These are phyloP conservation scores for Sceliomorpha sp. DNA, from an alignment of 2,888 invertebrate species.

Conservation along the genomic window DNA sequence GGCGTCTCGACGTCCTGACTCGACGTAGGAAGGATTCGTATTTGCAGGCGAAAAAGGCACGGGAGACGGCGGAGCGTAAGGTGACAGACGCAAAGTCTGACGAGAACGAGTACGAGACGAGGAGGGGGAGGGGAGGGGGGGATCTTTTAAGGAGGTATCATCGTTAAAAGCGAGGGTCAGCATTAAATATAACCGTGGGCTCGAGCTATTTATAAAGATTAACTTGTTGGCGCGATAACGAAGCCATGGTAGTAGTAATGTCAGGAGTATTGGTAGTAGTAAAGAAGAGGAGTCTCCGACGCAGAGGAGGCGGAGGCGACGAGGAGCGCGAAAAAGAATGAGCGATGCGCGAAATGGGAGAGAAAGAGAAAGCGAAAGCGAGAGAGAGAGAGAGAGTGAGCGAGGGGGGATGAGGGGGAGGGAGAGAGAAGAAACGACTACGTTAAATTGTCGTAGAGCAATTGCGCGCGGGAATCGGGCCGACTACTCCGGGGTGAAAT, in stretches of 20 bases:
- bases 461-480: constrained; percentile 70
- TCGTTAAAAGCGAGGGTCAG: constrained; percentile 73
- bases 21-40: no score
- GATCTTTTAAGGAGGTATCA: constrained; percentile 61
- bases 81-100: constrained; percentile 21
- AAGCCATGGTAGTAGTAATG: constrained; percentile 66
- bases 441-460: constrained; percentile 71
- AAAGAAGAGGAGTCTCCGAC: constrained; percentile 49
- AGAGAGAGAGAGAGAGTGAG: constrained; percentile 35
- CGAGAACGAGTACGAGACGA: constrained; percentile 27
- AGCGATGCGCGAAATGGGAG: constrained; percentile 24
- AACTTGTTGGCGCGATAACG: constrained; percentile 79
- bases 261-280: constrained; percentile 53
- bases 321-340: constrained; percentile 60
- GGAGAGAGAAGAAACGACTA: constrained; percentile 59
- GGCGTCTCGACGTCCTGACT: no score
- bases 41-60: no score
- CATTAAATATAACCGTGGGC: constrained; percentile 77
- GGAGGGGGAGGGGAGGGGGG: constrained; percentile 45
- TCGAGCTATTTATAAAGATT: constrained; percentile 78
- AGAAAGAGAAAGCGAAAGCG: constrained; percentile 35
- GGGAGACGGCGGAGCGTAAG: constrained; percentile 41
- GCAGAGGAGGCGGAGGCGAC: constrained; percentile 42
- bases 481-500: constrained; percentile 66
- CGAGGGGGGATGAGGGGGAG: constrained; percentile 42